These are phyloP conservation scores for Seira sanloemensis DNA, from an alignment of 2,888 invertebrate genomes.

Conservation along the genomic window DNA sequence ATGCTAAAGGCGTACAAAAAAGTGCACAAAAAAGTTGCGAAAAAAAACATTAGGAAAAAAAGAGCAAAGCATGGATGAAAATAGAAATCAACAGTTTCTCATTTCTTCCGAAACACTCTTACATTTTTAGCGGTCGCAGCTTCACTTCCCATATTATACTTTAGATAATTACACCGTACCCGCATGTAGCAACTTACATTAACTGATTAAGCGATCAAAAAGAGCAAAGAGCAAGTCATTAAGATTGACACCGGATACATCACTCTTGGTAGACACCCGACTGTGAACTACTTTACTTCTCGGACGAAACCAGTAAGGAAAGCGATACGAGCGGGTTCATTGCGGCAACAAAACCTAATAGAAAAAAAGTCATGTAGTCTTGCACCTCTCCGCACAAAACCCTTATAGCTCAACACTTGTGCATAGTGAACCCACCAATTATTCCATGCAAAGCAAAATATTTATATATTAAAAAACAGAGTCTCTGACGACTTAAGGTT, in stretches of 20 bases:
- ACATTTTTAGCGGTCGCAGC: background rate
- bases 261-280: slow-evolving; percentile 67
- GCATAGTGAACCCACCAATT: no score
- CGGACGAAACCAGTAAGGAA: slow-evolving; percentile 18
- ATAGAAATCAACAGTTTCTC: slow-evolving; percentile 9
- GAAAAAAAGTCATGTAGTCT: no score
- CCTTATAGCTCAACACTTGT: no score
- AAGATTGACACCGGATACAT: slow-evolving; percentile 73
- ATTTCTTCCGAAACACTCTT: background rate
- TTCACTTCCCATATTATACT: background rate
- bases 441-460: no score
- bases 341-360: no score
- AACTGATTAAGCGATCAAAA: slow-evolving; percentile 70
- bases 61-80: no score
- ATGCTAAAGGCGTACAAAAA: background rate
- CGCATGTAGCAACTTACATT: slow-evolving; percentile 21
- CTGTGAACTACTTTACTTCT: slow-evolving; percentile 58
- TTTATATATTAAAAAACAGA: no score
- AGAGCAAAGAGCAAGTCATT: slow-evolving; percentile 69
- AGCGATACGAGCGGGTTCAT: background rate
- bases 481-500: slow-evolving; percentile 56
- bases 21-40: background rate
- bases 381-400: no score
- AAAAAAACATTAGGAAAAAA: no score
- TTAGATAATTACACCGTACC: slow-evolving; percentile 5